These are phyloP conservation scores for Trematomus bernacchii DNA, from an alignment of 2,797 vertebrate genomes.

Conservation along the genomic window DNA sequence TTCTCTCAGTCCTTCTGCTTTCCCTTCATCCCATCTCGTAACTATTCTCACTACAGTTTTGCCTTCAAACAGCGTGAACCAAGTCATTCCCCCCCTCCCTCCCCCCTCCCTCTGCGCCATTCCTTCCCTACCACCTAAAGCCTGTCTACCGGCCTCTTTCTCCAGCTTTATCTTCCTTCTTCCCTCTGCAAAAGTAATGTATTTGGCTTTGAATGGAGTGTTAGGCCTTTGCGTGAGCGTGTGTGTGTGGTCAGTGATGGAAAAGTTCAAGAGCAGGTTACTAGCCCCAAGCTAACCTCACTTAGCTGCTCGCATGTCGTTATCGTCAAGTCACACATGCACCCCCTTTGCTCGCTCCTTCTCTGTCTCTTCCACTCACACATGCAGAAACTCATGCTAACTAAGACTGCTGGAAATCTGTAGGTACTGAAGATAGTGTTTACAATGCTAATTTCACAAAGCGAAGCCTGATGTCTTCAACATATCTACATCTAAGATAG, in stretches of 20 bases:
- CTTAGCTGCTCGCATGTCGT: slow-evolving; percentile 25
- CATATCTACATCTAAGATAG: no score
- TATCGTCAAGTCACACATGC: slow-evolving; percentile 4
- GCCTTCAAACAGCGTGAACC: slow-evolving; percentile 1
- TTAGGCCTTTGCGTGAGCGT: slow-evolving; percentile 7
- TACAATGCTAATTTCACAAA: not conserved
- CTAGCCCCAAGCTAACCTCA: slow-evolving; percentile 46
- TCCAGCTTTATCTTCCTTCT: slow-evolving; percentile 31
- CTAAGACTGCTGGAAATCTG: not conserved
- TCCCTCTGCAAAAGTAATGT: slow-evolving; percentile 15
- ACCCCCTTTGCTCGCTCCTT: not conserved
- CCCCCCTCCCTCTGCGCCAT: not conserved
- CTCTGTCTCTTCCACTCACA: slow-evolving; percentile 18
- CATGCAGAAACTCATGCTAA: slow-evolving; percentile 7
- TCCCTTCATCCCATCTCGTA: slow-evolving; percentile 19
- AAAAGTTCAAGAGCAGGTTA: slow-evolving; percentile 23
- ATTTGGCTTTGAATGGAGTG: slow-evolving; percentile 30
- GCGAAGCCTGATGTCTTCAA: not conserved
- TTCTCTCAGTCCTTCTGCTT: not conserved
- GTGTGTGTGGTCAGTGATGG: not conserved
- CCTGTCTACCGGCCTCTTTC: slow-evolving; percentile 13
- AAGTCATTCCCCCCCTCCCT: not conserved
- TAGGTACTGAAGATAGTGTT: not conserved
- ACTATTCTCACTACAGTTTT: slow-evolving; percentile 37
- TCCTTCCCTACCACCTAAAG: not conserved